A percentile compares a stretch with the other conserved stretches of the same genome.
These are phyloP conservation scores for Acronicta aceris DNA, from an alignment of 2,888 invertebrate genomes.

Conservation along the genomic window DNA sequence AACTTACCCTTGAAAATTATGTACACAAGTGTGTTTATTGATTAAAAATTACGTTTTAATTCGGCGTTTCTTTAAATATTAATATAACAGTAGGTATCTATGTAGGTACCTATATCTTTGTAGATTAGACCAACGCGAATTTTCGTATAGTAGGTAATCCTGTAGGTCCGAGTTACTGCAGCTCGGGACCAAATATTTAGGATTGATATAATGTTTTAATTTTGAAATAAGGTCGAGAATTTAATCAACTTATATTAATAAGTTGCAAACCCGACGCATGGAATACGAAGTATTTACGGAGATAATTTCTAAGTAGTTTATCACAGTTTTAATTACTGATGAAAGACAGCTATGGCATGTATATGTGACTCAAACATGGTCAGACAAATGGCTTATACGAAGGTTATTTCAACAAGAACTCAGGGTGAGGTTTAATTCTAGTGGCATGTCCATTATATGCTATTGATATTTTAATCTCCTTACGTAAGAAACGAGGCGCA, in stretches of 20 bases:
- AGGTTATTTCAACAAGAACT: slow-evolving; percentile 28
- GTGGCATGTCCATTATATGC: slow-evolving; percentile 15
- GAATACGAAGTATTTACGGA: neutral
- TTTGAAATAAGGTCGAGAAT: too few relatives aligned
- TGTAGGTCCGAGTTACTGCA: too few relatives aligned
- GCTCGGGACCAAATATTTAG: too few relatives aligned
- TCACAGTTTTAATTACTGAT: slow-evolving; percentile 18
- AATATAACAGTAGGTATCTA: too few relatives aligned
- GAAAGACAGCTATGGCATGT: slow-evolving; percentile 13
- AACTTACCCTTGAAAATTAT: slow-evolving; percentile 46
- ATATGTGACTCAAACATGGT: slow-evolving; percentile 24
- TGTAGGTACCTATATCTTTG: too few relatives aligned
- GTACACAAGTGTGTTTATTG: slow-evolving; percentile 45
- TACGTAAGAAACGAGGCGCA: slow-evolving; percentile 8
- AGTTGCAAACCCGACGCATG: too few relatives aligned
- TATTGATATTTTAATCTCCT: slow-evolving; percentile 19
- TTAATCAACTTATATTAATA: too few relatives aligned
- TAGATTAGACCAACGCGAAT: too few relatives aligned
- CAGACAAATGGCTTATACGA: slow-evolving; percentile 19
- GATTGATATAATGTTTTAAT: too few relatives aligned
- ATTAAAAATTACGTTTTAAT: slow-evolving; percentile 18
- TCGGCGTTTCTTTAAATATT: slow-evolving; percentile 1
- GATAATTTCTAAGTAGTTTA: neutral
- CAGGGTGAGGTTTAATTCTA: slow-evolving; percentile 39
- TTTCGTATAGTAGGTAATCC: too few relatives aligned